These are phyloP conservation scores for Flexamia atlantica DNA, from an alignment of 2,888 invertebrate species.

Conservation along the genomic window DNA sequence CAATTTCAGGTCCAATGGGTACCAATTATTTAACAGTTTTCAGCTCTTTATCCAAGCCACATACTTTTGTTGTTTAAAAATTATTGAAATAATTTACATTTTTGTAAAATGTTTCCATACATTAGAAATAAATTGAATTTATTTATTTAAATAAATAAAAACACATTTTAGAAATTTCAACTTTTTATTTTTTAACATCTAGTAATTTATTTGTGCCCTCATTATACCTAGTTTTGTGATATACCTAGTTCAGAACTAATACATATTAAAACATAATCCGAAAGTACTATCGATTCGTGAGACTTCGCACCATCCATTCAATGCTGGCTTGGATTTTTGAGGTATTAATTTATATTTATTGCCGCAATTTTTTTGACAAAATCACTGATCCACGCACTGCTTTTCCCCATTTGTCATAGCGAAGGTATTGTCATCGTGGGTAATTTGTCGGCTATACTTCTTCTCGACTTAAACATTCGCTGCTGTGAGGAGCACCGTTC, in stretches of 20 bases:
- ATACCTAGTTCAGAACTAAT: no score
- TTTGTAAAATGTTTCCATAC: no score
- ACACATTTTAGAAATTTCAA: not conserved
- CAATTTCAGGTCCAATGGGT: slow-evolving; percentile 21
- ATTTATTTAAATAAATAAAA: not conserved
- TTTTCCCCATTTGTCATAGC: slow-evolving; percentile 71
- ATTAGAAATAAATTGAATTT: no score
- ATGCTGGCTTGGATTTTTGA: slow-evolving; percentile 49
- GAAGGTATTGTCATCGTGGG: slow-evolving; percentile 71
- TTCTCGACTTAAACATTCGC: slow-evolving; percentile 33
- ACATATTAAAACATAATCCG: no score
- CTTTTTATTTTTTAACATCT: no score
- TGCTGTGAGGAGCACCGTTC: slow-evolving; percentile 20
- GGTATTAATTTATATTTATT: slow-evolving; percentile 44
- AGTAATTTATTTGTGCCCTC: no score
- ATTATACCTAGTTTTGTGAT: no score
- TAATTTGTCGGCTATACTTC: slow-evolving; percentile 58
- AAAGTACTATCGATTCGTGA: no score
- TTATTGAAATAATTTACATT: not conserved
- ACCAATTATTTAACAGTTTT: slow-evolving; percentile 29
- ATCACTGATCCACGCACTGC: slow-evolving; percentile 66
- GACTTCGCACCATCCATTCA: no score
- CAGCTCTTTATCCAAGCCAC: slow-evolving; percentile 49
- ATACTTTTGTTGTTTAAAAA: not conserved
- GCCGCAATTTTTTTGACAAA: slow-evolving; percentile 36